Base-by-base conservation (phyloP, 1,140 invertebrate genomes). In the Aporrectodea caliginosa region DNA sequence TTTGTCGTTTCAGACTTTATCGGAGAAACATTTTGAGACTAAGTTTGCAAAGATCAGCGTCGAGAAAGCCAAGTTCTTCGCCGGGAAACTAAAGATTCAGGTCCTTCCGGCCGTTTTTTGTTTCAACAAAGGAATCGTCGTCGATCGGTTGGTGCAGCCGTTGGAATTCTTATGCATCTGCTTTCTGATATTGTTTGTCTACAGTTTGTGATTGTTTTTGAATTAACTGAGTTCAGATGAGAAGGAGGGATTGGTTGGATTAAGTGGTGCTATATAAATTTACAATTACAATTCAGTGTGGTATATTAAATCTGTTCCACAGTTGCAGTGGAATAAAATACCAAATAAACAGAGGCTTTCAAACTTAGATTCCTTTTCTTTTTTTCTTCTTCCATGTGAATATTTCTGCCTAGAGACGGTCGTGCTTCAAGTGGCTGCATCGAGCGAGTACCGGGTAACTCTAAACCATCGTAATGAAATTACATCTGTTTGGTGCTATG, bases 41-140 rank as follows among this genome's bases (percentile, higher is more conserved):
- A 86, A 85, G 73, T 88, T 88, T 85, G 84, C 85, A 32, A 85
- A 84, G 76, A 82, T 88, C 16, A 86, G 84, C 85, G 87, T 86
- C 12, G 86, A 87, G 58, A 85, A 83, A 27, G 84, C 85, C 29
- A 87, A 87, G 76, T 87, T 86, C 77, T 85, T 86, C 73, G 86
- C 87, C 2, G 83, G 84, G 69, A 87, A 85, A 81, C 80, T 88
- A 30, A 87, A 86, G 78, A 84, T 88, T 32, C 80, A 85, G 75
- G 83, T 86, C 22, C 77, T 88, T 68, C 87, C 87, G 80, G 85
- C 86, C n/a, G 80, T 88, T 31, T 81, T 86, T 31, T 88, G 86
- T 81, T 88, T 88, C 81, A 83, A 83, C 58, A 84, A 86, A 80
- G 85, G 86, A 68, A 82, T 85, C 68, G 85, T 88, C n/a, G 84